Conservation (phyloP, 1,140 invertebrate species). For the Anastatus disparis region DNA sequence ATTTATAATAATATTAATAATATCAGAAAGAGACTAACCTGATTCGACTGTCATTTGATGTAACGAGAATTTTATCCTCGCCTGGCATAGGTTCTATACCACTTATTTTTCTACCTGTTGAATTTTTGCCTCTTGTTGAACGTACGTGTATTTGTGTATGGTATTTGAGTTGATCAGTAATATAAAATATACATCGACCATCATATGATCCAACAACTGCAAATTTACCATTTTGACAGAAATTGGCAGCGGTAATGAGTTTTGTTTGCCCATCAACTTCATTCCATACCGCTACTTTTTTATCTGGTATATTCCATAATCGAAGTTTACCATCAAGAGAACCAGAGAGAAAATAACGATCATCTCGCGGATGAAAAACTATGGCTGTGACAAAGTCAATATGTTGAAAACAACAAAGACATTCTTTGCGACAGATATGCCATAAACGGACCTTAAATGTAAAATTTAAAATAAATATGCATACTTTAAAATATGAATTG, state of each 20-base stretch:
- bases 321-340: constrained; percentile 96
- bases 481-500: no score
- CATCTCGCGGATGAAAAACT: constrained; percentile 96
- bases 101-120: constrained; percentile 93
- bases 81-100: constrained; percentile 97
- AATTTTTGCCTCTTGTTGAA: constrained; percentile 93
- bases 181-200: constrained; percentile 98
- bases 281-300: constrained; percentile 97
- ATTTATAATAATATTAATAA: neutral
- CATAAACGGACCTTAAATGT: constrained; percentile 76
- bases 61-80: constrained; percentile 96
- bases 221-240: constrained; percentile 97
- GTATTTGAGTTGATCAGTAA: constrained; percentile 97
- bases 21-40: constrained; percentile 63
- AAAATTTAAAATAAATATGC: no score
- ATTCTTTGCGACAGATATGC: constrained; percentile 97
- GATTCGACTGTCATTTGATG: constrained; percentile 97
- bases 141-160: constrained; percentile 97
- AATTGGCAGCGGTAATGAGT: constrained; percentile 97
- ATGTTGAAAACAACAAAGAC: constrained; percentile 98
- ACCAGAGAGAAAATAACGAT: constrained; percentile 94
- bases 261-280: constrained; percentile 94
- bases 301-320: constrained; percentile 98
- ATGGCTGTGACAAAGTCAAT: constrained; percentile 99
- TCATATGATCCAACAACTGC: constrained; percentile 98